These are phyloP conservation scores for Apodemia duryi DNA, from an alignment of 2,888 invertebrate species.

Conservation along the genomic window DNA sequence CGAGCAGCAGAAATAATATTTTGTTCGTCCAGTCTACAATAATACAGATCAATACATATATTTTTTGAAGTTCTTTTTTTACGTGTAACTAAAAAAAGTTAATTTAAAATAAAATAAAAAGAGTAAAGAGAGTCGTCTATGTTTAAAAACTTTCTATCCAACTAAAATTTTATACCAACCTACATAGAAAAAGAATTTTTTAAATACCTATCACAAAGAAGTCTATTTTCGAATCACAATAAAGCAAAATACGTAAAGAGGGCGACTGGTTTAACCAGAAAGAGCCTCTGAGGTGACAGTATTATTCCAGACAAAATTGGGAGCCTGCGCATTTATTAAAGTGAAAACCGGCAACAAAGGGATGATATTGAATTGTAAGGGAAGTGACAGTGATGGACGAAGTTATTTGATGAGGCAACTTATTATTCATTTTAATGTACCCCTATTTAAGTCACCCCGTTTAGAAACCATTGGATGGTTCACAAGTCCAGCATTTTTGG, in stretches of 20 bases:
- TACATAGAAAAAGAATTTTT: background rate
- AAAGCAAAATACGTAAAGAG: conserved; percentile 36
- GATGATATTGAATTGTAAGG: conserved; percentile 76
- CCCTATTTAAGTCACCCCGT: conserved; percentile 4
- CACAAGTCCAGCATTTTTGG: background rate
- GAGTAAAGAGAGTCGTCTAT: no score
- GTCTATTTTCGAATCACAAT: conserved; percentile 33
- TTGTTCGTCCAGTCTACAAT: no score
- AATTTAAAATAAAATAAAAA: no score
- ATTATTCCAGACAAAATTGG: conserved; percentile 72
- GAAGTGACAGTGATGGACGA: conserved; percentile 36
- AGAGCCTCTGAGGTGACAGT: conserved; percentile 60
- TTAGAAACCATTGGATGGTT: background rate
- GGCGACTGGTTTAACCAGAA: conserved; percentile 29
- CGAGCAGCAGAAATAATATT: no score
- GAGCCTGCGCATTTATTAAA: conserved; percentile 73
- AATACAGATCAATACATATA: no score
- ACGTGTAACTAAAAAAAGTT: no score
- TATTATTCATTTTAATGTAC: conserved; percentile 15
- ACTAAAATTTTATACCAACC: background rate
- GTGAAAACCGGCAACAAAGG: conserved; percentile 77
- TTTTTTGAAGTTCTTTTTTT: no score
- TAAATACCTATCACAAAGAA: conserved; percentile 10
- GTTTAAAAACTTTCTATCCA: background rate
- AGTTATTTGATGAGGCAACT: conserved; percentile 39